phyloP scores from a whole-genome alignment of 2,888 invertebrate species.

The Drosophila peninsularis region DNA sequence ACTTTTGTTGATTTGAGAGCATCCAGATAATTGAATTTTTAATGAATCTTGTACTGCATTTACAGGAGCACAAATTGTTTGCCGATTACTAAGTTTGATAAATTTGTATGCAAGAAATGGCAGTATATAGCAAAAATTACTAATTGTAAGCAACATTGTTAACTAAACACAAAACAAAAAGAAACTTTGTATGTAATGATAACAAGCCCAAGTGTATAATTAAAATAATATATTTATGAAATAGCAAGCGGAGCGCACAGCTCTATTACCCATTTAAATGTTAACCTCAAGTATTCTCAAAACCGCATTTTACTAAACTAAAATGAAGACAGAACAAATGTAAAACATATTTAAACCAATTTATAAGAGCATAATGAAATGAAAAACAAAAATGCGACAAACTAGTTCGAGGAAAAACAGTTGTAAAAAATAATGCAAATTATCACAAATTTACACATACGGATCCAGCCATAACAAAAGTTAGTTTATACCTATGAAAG shows the following conservation, averaged over 20 bases:
- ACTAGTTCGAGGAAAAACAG: constrained; percentile 33
- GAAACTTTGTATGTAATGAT: constrained; percentile 64
- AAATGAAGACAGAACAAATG: constrained; percentile 49
- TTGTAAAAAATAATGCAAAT: constrained; percentile 19
- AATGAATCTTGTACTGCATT: constrained; percentile 56
- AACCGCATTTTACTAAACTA: constrained; percentile 70
- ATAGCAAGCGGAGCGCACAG: constrained; percentile 58
- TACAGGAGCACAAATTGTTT: constrained; percentile 49
- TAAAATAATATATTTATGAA: constrained; percentile 54
- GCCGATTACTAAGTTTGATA: constrained; percentile 58
- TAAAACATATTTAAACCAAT: constrained; percentile 22
- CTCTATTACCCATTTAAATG: constrained; percentile 68
- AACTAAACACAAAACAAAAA: constrained; percentile 53
- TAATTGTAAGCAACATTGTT: constrained; percentile 70
- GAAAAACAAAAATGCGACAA: constrained; percentile 21
- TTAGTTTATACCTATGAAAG: constrained; percentile 43
- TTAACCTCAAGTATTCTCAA: constrained; percentile 78
- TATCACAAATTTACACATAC: constrained; percentile 42
- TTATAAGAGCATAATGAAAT: neutral
- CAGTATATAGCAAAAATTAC: constrained; percentile 54
- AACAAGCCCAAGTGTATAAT: constrained; percentile 50
- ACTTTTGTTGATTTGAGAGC: constrained; percentile 40
- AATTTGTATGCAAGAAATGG: constrained; percentile 46
- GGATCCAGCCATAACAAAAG: constrained; percentile 52
- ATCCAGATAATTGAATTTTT: constrained; percentile 30